Conservation (phyloP, 2,888 invertebrate genomes). For the Heliconius ethilla region DNA sequence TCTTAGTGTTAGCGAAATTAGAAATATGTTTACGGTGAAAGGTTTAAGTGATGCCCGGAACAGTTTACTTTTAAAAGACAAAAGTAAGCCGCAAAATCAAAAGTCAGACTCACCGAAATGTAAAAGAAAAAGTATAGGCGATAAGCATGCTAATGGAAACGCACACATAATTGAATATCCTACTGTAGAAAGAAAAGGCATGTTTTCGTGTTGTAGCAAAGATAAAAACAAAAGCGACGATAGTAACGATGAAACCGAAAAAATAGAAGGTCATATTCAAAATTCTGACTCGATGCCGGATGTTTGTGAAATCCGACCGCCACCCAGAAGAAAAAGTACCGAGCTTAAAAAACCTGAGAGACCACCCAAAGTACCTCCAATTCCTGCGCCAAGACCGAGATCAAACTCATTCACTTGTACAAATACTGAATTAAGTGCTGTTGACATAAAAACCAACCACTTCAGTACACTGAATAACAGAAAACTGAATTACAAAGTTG, state of each 20-base stretch:
- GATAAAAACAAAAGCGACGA: slow-evolving; percentile 80
- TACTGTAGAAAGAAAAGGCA: slow-evolving; percentile 87
- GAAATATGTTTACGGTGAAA: slow-evolving; percentile 78
- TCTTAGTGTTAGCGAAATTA: slow-evolving; percentile 80
- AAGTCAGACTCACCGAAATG: slow-evolving; percentile 75
- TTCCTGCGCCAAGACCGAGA: slow-evolving; percentile 79
- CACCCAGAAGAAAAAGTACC: slow-evolving; percentile 82
- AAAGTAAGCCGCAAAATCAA: slow-evolving; percentile 62
- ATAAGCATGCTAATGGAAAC: slow-evolving; percentile 72
- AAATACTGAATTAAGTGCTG: slow-evolving; percentile 71
- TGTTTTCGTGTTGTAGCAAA: slow-evolving; percentile 87
- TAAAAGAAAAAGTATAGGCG: slow-evolving; percentile 72
- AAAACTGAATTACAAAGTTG: slow-evolving; percentile 72
- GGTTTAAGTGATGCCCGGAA: slow-evolving; percentile 78
- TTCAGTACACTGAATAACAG: slow-evolving; percentile 75
- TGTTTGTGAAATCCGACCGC: slow-evolving; percentile 83
- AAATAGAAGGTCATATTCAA: slow-evolving; percentile 64
- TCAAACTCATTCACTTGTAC: slow-evolving; percentile 81
- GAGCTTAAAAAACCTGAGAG: slow-evolving; percentile 83
- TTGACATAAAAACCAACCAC: slow-evolving; percentile 72
- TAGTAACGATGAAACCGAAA: slow-evolving; percentile 71
- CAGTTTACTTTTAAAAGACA: slow-evolving; percentile 76
- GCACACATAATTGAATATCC: slow-evolving; percentile 86
- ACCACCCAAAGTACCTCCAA: slow-evolving; percentile 83
- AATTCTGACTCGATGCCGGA: slow-evolving; percentile 74